Evolutionary conservation across 2,888 invertebrate species (phyloP).

Genomic region (Pardosa pseudoannulata): DNA sequence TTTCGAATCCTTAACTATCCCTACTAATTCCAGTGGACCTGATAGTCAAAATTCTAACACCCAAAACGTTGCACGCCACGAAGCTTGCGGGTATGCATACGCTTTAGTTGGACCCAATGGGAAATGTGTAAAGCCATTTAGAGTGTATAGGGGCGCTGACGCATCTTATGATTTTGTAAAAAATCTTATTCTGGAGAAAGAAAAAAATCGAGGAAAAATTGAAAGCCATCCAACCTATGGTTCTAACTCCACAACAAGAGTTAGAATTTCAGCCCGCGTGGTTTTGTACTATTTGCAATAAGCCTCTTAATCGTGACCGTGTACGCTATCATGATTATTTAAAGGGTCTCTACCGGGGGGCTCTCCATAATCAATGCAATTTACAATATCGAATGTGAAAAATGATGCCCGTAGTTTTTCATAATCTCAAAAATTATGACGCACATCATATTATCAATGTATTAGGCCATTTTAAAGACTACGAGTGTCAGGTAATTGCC

Average conservation of each 20-base stretch:
- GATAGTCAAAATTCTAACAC: neutral
- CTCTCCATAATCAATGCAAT: neutral
- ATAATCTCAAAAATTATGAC: conserved; percentile 21
- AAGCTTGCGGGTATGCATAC: conserved; percentile 6
- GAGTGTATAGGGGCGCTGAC: neutral
- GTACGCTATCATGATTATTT: conserved; percentile 2
- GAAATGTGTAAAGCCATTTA: neutral
- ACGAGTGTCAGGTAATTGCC: neutral
- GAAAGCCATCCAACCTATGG: neutral
- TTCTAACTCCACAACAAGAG: neutral
- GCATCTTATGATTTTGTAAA: neutral
- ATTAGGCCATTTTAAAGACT: neutral
- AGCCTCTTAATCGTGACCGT: neutral
- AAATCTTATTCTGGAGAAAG: neutral
- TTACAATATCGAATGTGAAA: neutral
- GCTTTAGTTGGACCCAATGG: conserved; percentile 4
- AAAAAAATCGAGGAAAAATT: neutral
- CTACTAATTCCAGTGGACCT: neutral
- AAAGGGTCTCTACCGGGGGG: neutral
- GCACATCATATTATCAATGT: neutral
- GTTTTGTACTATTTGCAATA: neutral
- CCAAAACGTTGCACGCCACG: neutral
- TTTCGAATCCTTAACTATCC: neutral
- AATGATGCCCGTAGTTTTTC: neutral
- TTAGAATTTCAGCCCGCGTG: neutral